Evolutionary conservation across 2,113 vertebrate genomes (phyloP).

Genomic region (Fregetta grallaria): DNA sequence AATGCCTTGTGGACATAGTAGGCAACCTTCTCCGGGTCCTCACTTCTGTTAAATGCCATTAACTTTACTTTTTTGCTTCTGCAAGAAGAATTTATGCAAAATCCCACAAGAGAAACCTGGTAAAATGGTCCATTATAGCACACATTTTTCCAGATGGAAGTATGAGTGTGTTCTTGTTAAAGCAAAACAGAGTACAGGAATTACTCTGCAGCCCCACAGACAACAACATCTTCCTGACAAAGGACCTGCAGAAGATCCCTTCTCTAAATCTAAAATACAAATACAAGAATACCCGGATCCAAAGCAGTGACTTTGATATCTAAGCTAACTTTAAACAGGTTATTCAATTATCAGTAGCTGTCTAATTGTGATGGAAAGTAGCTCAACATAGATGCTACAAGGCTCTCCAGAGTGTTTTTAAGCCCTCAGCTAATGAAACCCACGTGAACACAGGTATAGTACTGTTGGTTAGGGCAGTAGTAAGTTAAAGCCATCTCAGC

Average conservation of each 20-base stretch:
- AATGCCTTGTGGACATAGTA: neutral
- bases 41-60: neutral
- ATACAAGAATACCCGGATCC: neutral
- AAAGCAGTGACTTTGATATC: neutral
- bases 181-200: neutral
- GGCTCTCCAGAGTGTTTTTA: neutral
- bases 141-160: neutral
- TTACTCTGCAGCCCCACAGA: neutral
- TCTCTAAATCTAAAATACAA: neutral
- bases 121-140: neutral
- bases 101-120: neutral
- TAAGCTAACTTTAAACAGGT: neutral
- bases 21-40: neutral
- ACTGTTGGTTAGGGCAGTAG: neutral
- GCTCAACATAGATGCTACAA: neutral
- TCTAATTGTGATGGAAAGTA: neutral
- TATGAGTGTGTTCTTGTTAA: neutral
- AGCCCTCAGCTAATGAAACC: neutral
- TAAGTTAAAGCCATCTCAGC: neutral
- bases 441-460: neutral
- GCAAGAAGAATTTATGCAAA: neutral
- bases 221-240: neutral
- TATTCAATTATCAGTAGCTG: neutral
- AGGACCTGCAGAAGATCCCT: neutral
- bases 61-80: neutral